These are phyloP conservation scores for Yasuhikotakia modesta DNA, from an alignment of 2,797 vertebrate species.

Conservation along the genomic window DNA sequence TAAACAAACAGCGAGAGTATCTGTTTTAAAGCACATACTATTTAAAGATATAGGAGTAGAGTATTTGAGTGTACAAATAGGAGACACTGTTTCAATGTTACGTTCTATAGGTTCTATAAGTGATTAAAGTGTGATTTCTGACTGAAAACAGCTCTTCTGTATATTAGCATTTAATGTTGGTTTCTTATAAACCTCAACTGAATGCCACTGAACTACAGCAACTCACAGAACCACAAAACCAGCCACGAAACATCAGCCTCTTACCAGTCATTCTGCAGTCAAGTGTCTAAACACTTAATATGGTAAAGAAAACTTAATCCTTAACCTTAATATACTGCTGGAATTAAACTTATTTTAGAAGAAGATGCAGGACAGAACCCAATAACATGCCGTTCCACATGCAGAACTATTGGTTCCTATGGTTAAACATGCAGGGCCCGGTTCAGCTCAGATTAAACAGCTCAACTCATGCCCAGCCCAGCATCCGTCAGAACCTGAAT, in stretches of 20 bases:
- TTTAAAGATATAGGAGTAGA: not conserved
- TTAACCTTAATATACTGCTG: not conserved
- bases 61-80: no score
- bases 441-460: slow-evolving; percentile 58
- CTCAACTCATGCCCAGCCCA: slow-evolving; percentile 52
- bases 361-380: slow-evolving; percentile 65
- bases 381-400: slow-evolving; percentile 75
- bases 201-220: not conserved
- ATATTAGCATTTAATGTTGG: not conserved
- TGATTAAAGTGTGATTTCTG: no score
- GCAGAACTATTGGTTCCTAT: slow-evolving; percentile 66
- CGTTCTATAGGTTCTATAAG: no score
- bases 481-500: slow-evolving; percentile 38
- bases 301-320: slow-evolving; percentile 16
- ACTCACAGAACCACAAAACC: not conserved
- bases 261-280: not conserved
- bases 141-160: not conserved
- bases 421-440: slow-evolving; percentile 75
- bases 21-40: not conserved
- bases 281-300: slow-evolving; percentile 1
- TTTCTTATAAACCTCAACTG: not conserved
- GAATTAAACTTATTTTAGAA: slow-evolving; percentile 46
- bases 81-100: no score
- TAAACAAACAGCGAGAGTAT: not conserved
- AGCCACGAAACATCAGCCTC: not conserved